Base-by-base conservation (phyloP, 2,797 vertebrate genomes). In the Leptoclinus maculatus region DNA sequence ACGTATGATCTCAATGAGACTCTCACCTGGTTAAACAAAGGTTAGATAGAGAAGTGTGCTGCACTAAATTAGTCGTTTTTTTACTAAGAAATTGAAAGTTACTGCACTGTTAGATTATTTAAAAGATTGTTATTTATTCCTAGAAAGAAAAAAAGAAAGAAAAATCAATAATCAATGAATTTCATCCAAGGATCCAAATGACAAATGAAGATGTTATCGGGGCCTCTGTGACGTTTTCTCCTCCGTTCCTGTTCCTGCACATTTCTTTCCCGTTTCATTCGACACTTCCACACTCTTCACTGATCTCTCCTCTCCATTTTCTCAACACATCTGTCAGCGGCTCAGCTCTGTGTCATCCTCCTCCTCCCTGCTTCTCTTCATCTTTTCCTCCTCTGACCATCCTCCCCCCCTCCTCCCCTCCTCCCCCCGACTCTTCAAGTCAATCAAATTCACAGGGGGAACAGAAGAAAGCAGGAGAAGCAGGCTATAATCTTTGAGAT, bases 271-370 rank as follows among this genome's bases (percentile, higher is more conserved):
- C 49, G 21, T 74, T 59, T 82, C 49, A 27, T 51, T 78, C 47
- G 25, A 83, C 83, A 79, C 68, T 51, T 83, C 54, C 60, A 60
- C 39, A 6, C 66, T 76, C 60, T 19, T 25, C 66, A 45, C 71
- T 66, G 70, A 80, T 76, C 75, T 76, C 75, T 85, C 36, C 27
- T 68, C 81, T 81, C 79, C 25, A 16, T 79, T 32, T 78, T 63
- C 83, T 89, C 87, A 84, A 62, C 87, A 74, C 78, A 76, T 91
- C 88, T 87, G 80, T 92, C 91, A 85, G 63, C 85, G 23, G 73
- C 84, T 89, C 71, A 27, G n/a, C 66, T 67, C 73, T 68, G 65
- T 87, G 80, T 90, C 92, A 78, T 87, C 89, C 70, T 89, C 83
- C 80, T 86, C 83, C 79, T 76, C 79, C 65, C 72, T 38, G 34